phyloP scores from a whole-genome alignment of 2,888 invertebrate genomes.

The Latheticus oryzae region DNA sequence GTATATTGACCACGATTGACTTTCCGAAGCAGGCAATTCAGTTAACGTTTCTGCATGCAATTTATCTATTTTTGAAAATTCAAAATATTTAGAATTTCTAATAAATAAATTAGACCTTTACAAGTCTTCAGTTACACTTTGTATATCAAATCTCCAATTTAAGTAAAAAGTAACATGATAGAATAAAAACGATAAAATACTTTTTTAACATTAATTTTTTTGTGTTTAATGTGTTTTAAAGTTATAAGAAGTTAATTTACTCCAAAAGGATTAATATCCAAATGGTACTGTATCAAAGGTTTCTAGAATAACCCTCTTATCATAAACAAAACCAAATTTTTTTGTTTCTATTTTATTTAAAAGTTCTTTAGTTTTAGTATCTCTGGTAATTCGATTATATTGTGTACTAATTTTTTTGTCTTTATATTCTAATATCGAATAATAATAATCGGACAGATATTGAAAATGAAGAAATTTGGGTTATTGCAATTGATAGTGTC shows the following conservation, averaged over 20 bases:
- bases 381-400: too few relatives aligned
- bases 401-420: too few relatives aligned
- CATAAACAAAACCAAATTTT: too few relatives aligned
- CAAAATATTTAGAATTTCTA: conserved; percentile 26
- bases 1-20: conserved; percentile 14
- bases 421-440: too few relatives aligned
- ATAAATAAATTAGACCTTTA: conserved; percentile 27
- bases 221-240: conserved; percentile 25
- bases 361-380: too few relatives aligned
- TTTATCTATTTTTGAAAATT: conserved; percentile 26
- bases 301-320: too few relatives aligned
- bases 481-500: too few relatives aligned
- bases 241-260: conserved; percentile 22
- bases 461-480: too few relatives aligned
- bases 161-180: conserved; percentile 15
- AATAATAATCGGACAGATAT: too few relatives aligned
- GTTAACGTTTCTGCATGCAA: conserved; percentile 30
- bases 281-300: too few relatives aligned
- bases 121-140: conserved; percentile 25
- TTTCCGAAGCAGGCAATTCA: conserved; percentile 15
- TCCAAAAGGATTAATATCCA: conserved; percentile 21
- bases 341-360: too few relatives aligned
- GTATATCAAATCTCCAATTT: conserved; percentile 20
- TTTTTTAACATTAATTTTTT: conserved; percentile 23
- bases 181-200: conserved; percentile 25